Conservation (phyloP, 2,113 vertebrate genomes). For the Trinectes maculatus region DNA sequence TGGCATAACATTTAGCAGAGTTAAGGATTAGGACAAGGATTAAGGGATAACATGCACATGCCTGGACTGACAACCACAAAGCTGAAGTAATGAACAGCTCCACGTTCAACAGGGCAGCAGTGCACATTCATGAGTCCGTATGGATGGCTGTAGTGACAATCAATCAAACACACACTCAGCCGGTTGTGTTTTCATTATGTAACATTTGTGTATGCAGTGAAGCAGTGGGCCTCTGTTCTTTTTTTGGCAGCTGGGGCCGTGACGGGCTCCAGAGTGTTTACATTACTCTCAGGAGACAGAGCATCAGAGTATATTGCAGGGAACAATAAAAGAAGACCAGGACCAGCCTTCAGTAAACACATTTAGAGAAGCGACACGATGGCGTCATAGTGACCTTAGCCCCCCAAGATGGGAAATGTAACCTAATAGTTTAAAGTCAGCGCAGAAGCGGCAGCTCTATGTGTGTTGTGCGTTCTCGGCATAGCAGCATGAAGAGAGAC, state of each 20-base stretch:
- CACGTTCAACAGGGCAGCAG: conserved; percentile 20
- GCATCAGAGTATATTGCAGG: conserved; percentile 39
- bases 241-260: conserved; percentile 59
- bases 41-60: conserved; percentile 5
- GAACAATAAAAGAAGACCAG: conserved; percentile 63
- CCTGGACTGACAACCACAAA: conserved; percentile 18
- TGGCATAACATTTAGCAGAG: conserved; percentile 8
- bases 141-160: conserved; percentile 1
- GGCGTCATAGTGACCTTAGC: conserved; percentile 42
- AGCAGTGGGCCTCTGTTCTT: conserved; percentile 55
- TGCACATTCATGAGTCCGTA: conserved; percentile 25
- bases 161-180: conserved; percentile 1
- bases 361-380: conserved; percentile 40
- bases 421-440: conserved; percentile 27
- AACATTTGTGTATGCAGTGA: conserved; percentile 59
- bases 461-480: conserved; percentile 4
- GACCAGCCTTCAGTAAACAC: conserved; percentile 63
- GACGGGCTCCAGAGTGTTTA: conserved; percentile 67
- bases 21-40: conserved; percentile 5
- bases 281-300: conserved; percentile 57
- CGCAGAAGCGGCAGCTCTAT: background rate
- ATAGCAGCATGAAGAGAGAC: conserved; percentile 43
- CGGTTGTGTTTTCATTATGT: conserved; percentile 66
- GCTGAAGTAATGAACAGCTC: conserved; percentile 4
- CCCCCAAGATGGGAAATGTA: conserved; percentile 21